Evolutionary conservation across 2,888 invertebrate genomes (phyloP).

Genomic region (Calameuta filiformis): DNA sequence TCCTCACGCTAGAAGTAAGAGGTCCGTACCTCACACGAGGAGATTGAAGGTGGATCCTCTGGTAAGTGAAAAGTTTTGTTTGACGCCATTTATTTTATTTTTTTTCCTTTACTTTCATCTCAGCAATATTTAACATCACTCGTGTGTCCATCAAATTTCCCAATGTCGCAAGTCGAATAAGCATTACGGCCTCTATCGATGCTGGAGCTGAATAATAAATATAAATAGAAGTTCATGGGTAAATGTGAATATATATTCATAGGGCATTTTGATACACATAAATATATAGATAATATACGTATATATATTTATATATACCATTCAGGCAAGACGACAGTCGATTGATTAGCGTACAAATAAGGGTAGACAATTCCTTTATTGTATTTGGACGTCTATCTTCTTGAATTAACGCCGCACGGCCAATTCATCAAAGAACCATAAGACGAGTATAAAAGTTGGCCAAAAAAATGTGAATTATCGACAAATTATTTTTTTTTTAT

Average conservation of each 20-base stretch:
- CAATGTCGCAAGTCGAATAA: neutral
- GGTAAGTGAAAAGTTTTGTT: slow-evolving; percentile 73
- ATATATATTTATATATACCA: neutral
- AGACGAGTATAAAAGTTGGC: too few relatives aligned
- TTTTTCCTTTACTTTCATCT: neutral
- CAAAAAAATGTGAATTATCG: too few relatives aligned
- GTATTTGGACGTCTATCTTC: too few relatives aligned
- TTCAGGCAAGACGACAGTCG: too few relatives aligned
- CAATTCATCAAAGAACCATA: too few relatives aligned
- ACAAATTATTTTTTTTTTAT: too few relatives aligned
- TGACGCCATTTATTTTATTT: neutral
- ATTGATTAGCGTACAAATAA: too few relatives aligned
- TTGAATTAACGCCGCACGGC: too few relatives aligned
- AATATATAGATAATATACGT: neutral
- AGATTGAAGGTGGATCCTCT: slow-evolving; percentile 90
- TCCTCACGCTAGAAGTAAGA: slow-evolving; percentile 86
- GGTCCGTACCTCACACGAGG: slow-evolving; percentile 90
- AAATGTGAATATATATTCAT: neutral
- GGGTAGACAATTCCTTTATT: too few relatives aligned
- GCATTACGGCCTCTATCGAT: neutral
- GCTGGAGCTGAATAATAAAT: slow-evolving; percentile 1
- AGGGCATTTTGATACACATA: neutral
- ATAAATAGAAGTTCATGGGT: neutral
- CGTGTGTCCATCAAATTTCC: neutral
- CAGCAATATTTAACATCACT: neutral